phyloP scores from a whole-genome alignment of 2,888 invertebrate genomes.

The Hemistola chrysoprasaria region DNA sequence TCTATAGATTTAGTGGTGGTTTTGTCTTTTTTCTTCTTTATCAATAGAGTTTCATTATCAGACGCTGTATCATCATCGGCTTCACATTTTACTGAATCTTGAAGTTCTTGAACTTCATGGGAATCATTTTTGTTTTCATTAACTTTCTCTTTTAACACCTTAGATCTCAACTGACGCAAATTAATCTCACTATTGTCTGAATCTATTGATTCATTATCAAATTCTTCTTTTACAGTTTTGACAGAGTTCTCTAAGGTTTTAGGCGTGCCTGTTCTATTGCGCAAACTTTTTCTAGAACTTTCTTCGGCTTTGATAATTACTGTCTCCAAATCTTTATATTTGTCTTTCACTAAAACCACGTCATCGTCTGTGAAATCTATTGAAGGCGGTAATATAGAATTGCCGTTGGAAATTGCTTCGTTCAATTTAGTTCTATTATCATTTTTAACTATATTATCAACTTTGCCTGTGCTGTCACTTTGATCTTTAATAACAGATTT shows the following conservation, averaged over 20 bases:
- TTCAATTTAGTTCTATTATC: not conserved
- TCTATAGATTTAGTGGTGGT: constrained; percentile 38
- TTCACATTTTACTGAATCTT: constrained; percentile 35
- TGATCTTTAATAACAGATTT: no score
- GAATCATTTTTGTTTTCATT: not conserved
- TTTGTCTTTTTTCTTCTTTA: constrained; percentile 36
- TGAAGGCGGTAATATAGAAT: not conserved
- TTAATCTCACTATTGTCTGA: constrained; percentile 39
- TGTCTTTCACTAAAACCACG: not conserved
- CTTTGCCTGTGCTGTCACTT: not conserved
- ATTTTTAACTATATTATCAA: not conserved
- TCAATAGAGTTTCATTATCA: constrained; percentile 40
- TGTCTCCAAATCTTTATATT: not conserved
- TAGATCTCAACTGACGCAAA: constrained; percentile 33
- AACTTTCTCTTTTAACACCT: constrained; percentile 20
- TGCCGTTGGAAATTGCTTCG: not conserved
- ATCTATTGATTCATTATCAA: constrained; percentile 34
- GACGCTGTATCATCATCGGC: constrained; percentile 40
- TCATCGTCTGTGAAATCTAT: constrained; percentile 8
- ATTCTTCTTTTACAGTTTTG: constrained; percentile 15
- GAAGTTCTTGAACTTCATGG: constrained; percentile 5
- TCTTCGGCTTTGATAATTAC: constrained; percentile 1
- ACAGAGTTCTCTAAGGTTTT: constrained; percentile 1
- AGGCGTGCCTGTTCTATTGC: constrained; percentile 2
- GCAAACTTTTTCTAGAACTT: constrained; percentile 5